Evolutionary conservation across 2,113 vertebrate species (phyloP), one percentile per base, ranked within the genome.

Genomic region (Psephotus haematonotus): DNA sequence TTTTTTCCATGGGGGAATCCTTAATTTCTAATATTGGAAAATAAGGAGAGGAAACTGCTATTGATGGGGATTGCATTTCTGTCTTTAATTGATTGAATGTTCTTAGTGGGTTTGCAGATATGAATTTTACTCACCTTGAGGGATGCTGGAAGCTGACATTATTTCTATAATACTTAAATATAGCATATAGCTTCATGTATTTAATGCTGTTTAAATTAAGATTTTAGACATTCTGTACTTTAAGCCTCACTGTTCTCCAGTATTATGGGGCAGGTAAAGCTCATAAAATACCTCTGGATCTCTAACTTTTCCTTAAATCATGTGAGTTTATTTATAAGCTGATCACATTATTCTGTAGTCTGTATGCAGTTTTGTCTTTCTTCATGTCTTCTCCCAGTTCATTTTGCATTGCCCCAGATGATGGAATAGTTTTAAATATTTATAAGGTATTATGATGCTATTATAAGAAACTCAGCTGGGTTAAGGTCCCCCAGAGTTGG

Each of bases 11-110:
- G 44, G 9, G 9, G 24, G 31, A 64, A 43, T 17, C 11, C 24
- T 94, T 71, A 57, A 41, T 82, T 62, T 74, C 28, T 90, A 53
- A 93, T 90, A 72, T 1, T 71, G 59, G 79, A 96, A 94, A 94
- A 75, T 86, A 80, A 94, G 35, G 43, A 69, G 43, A 88, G 20
- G 28, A 86, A 91, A 53, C 6, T 62, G 14, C 52, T 94, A 93
- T 82, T 90, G 64, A 85, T 90, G 17, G 86, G 93, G 71, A 82
- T 65, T 62, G 28, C 29, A 57, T 77, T 92, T 92, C 44, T 94
- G 7, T 29, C 65, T 92, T 90, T 86, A 52, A 69, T 50, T 80
- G 68, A 77, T 47, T 80, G 31, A 83, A 92, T 71, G 5, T 75
- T 75, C n/a, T 82, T 76, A n/a, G 68, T 86, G 52, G 35, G 82